phyloP scores from a whole-genome alignment of 2,113 vertebrate species.

The Lathamus discolor region DNA sequence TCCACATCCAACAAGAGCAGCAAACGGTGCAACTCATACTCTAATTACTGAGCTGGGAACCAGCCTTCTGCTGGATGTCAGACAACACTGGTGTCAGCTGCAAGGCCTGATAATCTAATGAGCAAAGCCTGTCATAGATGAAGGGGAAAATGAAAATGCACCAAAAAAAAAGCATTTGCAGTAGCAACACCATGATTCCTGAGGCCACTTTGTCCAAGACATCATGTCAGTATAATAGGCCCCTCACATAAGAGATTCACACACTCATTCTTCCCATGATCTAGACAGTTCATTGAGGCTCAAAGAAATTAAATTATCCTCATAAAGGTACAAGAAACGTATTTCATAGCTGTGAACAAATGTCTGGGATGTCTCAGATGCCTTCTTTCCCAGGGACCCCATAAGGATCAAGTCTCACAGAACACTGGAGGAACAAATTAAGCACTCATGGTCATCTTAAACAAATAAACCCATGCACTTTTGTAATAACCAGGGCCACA shows the following conservation, averaged over 20 bases:
- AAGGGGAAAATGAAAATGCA: neutral
- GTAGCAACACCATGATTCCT: neutral
- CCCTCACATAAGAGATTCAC: fast-evolving
- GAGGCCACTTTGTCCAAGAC: neutral
- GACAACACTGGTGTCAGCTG: neutral
- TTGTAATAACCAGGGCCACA: neutral
- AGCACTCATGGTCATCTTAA: neutral
- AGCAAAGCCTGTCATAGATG: neutral
- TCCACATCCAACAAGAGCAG: neutral
- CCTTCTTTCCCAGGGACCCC: neutral
- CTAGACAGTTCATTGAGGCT: neutral
- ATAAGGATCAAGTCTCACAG: neutral
- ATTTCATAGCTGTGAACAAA: neutral
- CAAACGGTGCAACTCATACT: neutral
- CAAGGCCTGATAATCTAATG: neutral
- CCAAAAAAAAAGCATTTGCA: neutral
- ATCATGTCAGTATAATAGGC: neutral
- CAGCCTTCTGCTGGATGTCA: neutral
- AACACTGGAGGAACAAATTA: neutral
- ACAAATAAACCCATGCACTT: neutral
- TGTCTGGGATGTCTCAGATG: neutral
- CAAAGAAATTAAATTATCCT: neutral
- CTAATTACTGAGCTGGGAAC: neutral
- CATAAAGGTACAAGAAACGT: neutral
- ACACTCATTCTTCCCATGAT: neutral